Percentiles rank a stretch among this genome's conserved stretches.
phyloP scores from a whole-genome alignment of 2,797 vertebrate species.

The Carduelis carduelis region DNA sequence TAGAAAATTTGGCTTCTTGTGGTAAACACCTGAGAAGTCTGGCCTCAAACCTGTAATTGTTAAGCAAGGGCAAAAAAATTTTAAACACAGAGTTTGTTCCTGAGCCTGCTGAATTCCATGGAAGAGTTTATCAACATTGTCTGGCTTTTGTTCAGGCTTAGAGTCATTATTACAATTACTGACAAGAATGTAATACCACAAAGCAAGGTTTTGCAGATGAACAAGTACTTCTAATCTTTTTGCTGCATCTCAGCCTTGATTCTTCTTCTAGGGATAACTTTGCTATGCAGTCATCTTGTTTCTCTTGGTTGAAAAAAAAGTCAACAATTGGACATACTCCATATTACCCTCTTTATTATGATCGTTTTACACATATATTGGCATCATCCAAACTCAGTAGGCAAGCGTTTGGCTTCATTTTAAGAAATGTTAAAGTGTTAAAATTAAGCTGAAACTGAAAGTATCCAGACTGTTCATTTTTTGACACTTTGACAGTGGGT shows the following conservation, averaged over 20 bases:
- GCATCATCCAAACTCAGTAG: background rate
- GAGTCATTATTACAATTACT: background rate
- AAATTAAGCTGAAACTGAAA: conserved; percentile 24
- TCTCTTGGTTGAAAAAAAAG: background rate
- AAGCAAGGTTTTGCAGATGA: background rate
- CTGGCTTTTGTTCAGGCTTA: conserved; percentile 3
- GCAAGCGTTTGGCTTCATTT: background rate
- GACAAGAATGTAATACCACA: background rate
- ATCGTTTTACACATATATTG: background rate
- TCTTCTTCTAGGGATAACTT: background rate
- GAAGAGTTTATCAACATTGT: background rate
- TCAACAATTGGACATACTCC: background rate
- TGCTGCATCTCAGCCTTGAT: background rate
- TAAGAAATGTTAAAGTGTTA: conserved; percentile 1
- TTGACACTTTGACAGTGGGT: background rate
- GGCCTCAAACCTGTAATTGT: background rate
- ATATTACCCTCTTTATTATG: background rate
- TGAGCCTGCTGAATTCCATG: background rate
- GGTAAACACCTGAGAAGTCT: background rate
- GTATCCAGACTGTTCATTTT: background rate
- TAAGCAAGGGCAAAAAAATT: background rate
- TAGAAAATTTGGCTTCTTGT: background rate
- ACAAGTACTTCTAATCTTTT: background rate
- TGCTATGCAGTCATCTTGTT: background rate
- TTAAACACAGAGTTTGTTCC: background rate